Base-by-base conservation (phyloP, 1,140 invertebrate genomes). In the Pseudachorutes palmiensis region DNA sequence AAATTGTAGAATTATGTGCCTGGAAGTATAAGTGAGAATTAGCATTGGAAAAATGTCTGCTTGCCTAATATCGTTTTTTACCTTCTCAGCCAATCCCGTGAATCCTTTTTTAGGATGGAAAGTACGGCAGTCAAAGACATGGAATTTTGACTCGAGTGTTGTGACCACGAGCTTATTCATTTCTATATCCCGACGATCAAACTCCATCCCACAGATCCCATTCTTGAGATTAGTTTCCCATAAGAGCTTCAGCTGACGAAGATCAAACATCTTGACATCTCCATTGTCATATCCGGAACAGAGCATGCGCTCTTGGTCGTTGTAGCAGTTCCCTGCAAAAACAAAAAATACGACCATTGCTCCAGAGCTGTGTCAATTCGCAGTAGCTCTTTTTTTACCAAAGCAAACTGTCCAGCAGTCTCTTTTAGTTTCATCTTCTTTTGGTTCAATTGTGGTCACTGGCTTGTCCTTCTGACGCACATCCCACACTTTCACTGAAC, bases 211-310 rank as follows among this genome's bases (percentile, higher is more conserved):
- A 75, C 94, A 96, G 80, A 90, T 89, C 67, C 94, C 95, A 85
- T 96, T 97, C 76, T 91, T 93, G 1, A 97, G 77, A 79, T 95
- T 95, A 32, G 87, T 88, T 77, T 97, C 92, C 93, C 93, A 97
- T 73, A 85, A 80, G 0, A 96, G 75, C 2, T 83, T 81, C 87
- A 96, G 92, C 16, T 83, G 84, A 72, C 86, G 83, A n/a, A 98
- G 80, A 81, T 97, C 93, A 78, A 95, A 97, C 77, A 97, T 84
- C 81, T 97, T 97, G 0, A 98, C 78, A 78, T 98, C 95, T 0
- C 95, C 95, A 81, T 97, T 98, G 76, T 98, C 94, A 78, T 96
- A 98, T 2, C 94, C 95, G 45, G 93, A 88, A 67, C 86, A 87
- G 0, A 97, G 85, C 65, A 90, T 82, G 65, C 94, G 81, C 74